Conservation (phyloP, 2,888 invertebrate genomes). For the Pristionchus mayeri region DNA sequence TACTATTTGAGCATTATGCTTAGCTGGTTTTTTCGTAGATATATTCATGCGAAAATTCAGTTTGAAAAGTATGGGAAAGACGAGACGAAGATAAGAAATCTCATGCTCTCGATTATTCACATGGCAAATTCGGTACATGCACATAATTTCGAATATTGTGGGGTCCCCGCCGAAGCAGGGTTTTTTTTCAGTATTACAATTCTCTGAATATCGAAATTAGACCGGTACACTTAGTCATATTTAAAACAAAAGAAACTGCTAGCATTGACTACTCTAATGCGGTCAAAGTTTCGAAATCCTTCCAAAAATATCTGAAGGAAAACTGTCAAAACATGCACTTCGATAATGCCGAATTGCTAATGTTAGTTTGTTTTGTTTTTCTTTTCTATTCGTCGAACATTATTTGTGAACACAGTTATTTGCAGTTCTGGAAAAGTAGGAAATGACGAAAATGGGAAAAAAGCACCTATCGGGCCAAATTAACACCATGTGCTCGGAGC, state of each 20-base stretch:
- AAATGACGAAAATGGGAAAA: too few species aligned
- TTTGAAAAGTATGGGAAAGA: not conserved
- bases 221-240: not conserved
- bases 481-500: not conserved
- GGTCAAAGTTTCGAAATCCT: not conserved
- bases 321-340: not conserved
- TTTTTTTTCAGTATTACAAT: not conserved
- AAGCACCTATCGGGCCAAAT: too few species aligned
- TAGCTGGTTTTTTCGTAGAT: not conserved
- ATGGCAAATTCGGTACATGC: not conserved
- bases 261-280: not conserved
- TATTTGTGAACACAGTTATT: not conserved
- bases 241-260: not conserved
- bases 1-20: too few species aligned
- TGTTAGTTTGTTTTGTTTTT: not conserved
- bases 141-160: not conserved
- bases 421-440: not conserved
- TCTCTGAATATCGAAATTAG: constrained; percentile 8
- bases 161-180: too few species aligned
- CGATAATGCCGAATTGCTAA: not conserved
- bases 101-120: not conserved
- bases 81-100: not conserved
- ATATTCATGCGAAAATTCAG: not conserved
- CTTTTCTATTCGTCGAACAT: too few species aligned
- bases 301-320: not conserved